These are phyloP conservation scores for Sceloporus undulatus DNA, from an alignment of 2,113 vertebrate species.

Conservation along the genomic window DNA sequence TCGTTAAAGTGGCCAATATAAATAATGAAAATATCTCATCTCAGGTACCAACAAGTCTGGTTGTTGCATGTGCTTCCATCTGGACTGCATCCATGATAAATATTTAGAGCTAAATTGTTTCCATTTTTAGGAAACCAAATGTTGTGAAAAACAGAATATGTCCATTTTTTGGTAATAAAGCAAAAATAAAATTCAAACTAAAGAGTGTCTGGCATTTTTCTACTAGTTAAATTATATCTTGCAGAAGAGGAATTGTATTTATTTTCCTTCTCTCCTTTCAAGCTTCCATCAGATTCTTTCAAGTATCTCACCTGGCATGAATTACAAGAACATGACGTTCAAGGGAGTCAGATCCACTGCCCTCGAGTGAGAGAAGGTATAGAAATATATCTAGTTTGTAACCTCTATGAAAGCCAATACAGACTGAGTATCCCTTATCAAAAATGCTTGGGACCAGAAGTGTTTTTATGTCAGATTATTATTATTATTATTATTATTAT, in stretches of 20 bases:
- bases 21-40: not conserved
- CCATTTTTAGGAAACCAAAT: not conserved
- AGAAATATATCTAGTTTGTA: slow-evolving; percentile 20
- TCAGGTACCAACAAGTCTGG: not conserved
- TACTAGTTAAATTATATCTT: not conserved
- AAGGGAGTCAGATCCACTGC: slow-evolving; percentile 88
- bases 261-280: slow-evolving; percentile 51
- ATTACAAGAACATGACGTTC: slow-evolving; percentile 85
- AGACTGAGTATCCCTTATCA: no score
- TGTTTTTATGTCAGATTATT: no score
- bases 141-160: not conserved
- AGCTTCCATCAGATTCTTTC: slow-evolving; percentile 91
- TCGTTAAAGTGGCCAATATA: not conserved
- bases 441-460: no score
- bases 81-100: not conserved
- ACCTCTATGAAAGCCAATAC: not conserved
- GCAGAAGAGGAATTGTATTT: not conserved
- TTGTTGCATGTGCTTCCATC: not conserved
- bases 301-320: slow-evolving; percentile 87
- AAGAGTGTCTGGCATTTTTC: not conserved
- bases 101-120: not conserved
- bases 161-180: not conserved
- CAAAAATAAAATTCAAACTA: not conserved
- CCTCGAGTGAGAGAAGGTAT: slow-evolving; percentile 94
- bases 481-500: no score